Evolutionary conservation across 2,797 vertebrate species (phyloP), one percentile per base, ranked within the genome.

Genomic region (Botia almorhae): DNA sequence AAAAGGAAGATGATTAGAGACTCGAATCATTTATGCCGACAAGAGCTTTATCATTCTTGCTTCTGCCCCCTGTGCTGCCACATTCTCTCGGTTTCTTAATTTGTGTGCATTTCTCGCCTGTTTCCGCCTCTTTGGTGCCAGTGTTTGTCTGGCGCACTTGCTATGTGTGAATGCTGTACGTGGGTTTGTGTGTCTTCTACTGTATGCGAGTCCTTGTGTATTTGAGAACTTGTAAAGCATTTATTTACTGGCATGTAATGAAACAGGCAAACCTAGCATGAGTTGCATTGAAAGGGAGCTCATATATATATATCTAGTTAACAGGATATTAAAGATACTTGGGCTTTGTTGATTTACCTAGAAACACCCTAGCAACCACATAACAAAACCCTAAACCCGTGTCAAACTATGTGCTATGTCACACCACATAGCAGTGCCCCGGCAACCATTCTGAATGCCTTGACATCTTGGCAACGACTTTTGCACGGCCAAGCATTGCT

Each of bases 11-110:
- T 78, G 68, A 71, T 64, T 36, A 36, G 68, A 71, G 29, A 33
- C 64, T 60, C 69, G 29, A 74, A 77, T 78, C 23, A 68, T 84
- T 81, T 71, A 70, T 76, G 46, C 63, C 23, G 56, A 76, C 69
- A 67, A 36, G 46, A 69, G 33, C 63, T 65, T 74, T 21, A 72
- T 83, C 72, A 67, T 67, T 61, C 43, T 80, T 69, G 60, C 48
- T 55, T 55, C 17, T 80, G 72, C 67, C 67, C 73, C 33, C 3
- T 63, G 55, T n/a, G 29, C 26, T 56, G 29, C 48, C 19, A 43
- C 58, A 72, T 82, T 67, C 73, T 33, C 73, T 82, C 60, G 13
- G 46, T 72, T 55, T 81, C 64, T 51, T 58, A 26, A 33, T 39
- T 80, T 63, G 48, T 74, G 65, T 82, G 78, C 83, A 72, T 48